Base-by-base conservation (phyloP, 2,888 invertebrate species). In the Ptychoptera contaminata region DNA sequence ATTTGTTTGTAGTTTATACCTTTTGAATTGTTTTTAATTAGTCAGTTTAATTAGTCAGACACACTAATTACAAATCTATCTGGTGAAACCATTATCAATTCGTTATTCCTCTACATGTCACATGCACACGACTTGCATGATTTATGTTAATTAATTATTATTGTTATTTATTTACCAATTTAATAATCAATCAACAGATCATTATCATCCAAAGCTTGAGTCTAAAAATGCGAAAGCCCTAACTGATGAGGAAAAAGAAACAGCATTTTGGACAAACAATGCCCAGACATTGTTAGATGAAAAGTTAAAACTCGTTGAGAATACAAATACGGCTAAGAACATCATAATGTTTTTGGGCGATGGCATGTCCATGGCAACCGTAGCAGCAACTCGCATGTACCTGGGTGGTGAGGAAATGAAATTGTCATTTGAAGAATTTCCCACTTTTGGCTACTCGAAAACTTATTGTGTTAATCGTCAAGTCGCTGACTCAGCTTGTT, bases 401-500 rank as follows among this genome's bases (percentile, higher is more conserved):
- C 64, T 73, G 44, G 78, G 77, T 7, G 79, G 78, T 11, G 79
- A 78, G 58, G 72, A 76, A 43, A 61, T 64, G n/a, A 56, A 67
- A 40, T 62, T 81, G 1, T 67, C 67, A 37, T 80, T 79, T 58
- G 82, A 82, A 53, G 60, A 67, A 45, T 79, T 80, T 53, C 77
- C 77, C 1, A 68, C 70, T 51, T 51, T 58, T n/a, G 66, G 66
- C 0, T 46, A 63, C 7, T 55, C 63, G 16, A 65, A 84, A 77
- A 83, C 84, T 0, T 84, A 83, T 59, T 83, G 83, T 58, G 73
- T 83, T 0, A 75, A 84, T 54, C 68, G 70, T 7, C 80, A 86
- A 63, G 85, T 86, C 1, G 76, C 87, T 0, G 90, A 90, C 56
- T 87, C 87, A 0, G 87, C 88, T 0, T 85, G 83, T 56, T 79